phyloP scores from a whole-genome alignment of 2,888 invertebrate genomes.

The Timema podura region DNA sequence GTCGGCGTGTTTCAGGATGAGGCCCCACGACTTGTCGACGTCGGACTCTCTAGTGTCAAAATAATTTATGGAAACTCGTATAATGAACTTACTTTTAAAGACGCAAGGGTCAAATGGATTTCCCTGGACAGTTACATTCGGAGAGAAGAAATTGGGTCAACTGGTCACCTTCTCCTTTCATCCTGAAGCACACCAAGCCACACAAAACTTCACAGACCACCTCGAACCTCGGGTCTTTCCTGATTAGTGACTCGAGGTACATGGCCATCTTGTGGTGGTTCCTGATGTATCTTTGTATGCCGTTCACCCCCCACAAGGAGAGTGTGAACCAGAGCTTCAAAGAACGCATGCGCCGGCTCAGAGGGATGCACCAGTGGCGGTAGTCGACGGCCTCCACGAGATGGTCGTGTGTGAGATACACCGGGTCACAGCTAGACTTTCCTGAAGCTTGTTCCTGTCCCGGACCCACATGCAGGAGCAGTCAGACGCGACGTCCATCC shows the following conservation, averaged over 20 bases:
- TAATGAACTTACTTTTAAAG: no score
- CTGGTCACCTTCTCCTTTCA: no score
- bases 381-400: constrained; percentile 65
- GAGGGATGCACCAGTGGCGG: constrained; percentile 82
- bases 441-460: constrained; percentile 70
- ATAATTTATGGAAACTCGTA: no score
- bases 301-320: constrained; percentile 73
- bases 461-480: constrained; percentile 78
- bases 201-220: constrained; percentile 64
- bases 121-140: no score
- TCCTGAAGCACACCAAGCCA: no score
- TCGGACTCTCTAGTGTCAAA: no score
- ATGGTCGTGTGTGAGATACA: constrained; percentile 80
- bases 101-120: no score
- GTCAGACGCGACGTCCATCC: constrained; percentile 80
- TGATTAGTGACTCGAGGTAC: constrained; percentile 63
- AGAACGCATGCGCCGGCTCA: constrained; percentile 78
- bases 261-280: constrained; percentile 76
- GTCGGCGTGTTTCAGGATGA: no score
- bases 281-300: constrained; percentile 78
- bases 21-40: no score
- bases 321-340: constrained; percentile 87
- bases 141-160: no score
- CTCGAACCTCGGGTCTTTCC: constrained; percentile 67
- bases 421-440: constrained; percentile 82